These are phyloP conservation scores for Clostera curtula DNA, from an alignment of 2,888 invertebrate species.

Conservation along the genomic window DNA sequence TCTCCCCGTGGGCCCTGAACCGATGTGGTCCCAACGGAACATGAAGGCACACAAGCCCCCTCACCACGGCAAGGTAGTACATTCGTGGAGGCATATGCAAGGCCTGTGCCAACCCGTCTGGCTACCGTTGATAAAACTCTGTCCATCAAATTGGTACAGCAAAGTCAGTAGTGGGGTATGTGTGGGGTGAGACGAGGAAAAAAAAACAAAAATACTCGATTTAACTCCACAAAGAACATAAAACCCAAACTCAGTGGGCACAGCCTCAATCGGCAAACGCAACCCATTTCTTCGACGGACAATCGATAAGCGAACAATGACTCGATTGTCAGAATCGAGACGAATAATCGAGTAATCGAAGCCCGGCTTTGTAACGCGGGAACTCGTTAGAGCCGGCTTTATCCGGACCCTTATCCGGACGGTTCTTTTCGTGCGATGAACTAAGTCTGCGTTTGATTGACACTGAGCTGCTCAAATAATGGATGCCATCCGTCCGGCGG, in stretches of 20 bases:
- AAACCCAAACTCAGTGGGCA: no score
- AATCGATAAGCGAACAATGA: conserved; percentile 39
- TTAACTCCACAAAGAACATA: conserved; percentile 7
- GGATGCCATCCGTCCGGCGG: conserved; percentile 29
- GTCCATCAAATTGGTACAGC: no score
- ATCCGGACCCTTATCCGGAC: conserved; percentile 33
- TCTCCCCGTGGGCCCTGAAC: no score
- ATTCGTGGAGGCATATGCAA: no score
- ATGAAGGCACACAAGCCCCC: no score
- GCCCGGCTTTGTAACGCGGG: conserved; percentile 33
- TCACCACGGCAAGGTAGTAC: no score
- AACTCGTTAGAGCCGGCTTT: conserved; percentile 39
- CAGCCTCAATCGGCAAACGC: conserved; percentile 22
- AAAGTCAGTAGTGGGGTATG: no score
- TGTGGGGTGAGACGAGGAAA: no score
- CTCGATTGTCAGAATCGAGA: conserved; percentile 38
- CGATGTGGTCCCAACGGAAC: no score
- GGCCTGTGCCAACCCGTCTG: no score
- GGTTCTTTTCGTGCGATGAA: conserved; percentile 35
- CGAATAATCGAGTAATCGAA: conserved; percentile 41
- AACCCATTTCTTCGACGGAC: conserved; percentile 24
- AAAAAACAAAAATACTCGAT: no score
- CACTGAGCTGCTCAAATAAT: conserved; percentile 47
- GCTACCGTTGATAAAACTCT: no score
- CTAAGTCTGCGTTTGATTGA: conserved; percentile 50